A percentile compares a stretch with the other conserved stretches of the same genome.
phyloP scores from a whole-genome alignment of 2,888 invertebrate species.

The Eupithecia subfuscata region DNA sequence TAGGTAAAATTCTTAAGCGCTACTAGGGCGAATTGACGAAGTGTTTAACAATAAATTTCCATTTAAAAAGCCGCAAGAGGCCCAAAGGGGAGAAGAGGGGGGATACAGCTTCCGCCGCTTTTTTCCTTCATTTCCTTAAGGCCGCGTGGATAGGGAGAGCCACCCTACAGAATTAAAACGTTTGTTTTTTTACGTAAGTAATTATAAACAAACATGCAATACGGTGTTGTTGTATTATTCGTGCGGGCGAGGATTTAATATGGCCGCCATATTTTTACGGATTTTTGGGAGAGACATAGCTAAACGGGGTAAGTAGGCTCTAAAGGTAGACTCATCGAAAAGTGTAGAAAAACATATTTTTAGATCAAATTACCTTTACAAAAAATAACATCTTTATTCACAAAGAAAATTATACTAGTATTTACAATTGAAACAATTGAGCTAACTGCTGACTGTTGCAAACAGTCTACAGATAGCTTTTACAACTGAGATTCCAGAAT shows the following conservation, averaged over 20 bases:
- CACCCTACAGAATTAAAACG: slow-evolving; percentile 77
- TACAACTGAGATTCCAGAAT: background rate
- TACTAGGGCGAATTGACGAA: slow-evolving; percentile 75
- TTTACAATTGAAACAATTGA: too few relatives aligned
- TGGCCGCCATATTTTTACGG: slow-evolving; percentile 4
- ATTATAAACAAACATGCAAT: slow-evolving; percentile 56
- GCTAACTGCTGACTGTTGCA: too few relatives aligned
- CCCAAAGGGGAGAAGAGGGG: slow-evolving; percentile 47
- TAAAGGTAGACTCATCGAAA: background rate
- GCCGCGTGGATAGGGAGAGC: slow-evolving; percentile 68
- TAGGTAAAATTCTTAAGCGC: slow-evolving; percentile 72
- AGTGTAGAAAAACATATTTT: background rate
- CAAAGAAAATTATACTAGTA: too few relatives aligned
- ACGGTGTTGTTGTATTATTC: slow-evolving; percentile 42
- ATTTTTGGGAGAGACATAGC: background rate
- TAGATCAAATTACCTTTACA: background rate
- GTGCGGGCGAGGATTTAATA: slow-evolving; percentile 11
- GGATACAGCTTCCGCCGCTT: slow-evolving; percentile 77
- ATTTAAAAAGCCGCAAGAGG: slow-evolving; percentile 82
- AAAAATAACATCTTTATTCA: too few relatives aligned
- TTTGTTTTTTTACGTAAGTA: slow-evolving; percentile 63
- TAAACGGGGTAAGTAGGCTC: background rate
- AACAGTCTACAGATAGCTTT: too few relatives aligned
- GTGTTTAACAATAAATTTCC: slow-evolving; percentile 84
- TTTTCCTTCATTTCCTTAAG: slow-evolving; percentile 83